A percentile compares a stretch with the other conserved stretches of the same genome.
phyloP scores from a whole-genome alignment of 2,113 vertebrate species.

The Hoplias malabaricus region DNA sequence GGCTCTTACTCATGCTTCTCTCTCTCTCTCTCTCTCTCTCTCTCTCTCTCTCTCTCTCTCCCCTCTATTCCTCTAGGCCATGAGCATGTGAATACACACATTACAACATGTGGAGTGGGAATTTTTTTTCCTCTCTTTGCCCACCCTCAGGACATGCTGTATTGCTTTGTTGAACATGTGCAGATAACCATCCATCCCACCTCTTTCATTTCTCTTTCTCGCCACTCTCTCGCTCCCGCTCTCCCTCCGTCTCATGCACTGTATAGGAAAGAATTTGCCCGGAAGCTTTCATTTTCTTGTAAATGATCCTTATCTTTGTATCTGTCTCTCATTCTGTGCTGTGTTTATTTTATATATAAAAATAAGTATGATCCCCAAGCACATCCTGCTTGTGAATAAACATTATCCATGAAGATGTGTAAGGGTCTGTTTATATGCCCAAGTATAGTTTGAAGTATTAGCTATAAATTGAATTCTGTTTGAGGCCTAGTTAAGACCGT shows the following conservation, averaged over 20 bases:
- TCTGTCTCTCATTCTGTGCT: not conserved
- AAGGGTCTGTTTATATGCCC: too few relatives aligned
- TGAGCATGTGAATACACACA: not conserved
- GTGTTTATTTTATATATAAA: too few relatives aligned
- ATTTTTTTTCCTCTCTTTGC: not conserved
- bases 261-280: not conserved
- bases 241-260: not conserved
- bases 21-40: not conserved
- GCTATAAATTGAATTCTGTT: not conserved
- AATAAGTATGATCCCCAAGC: not conserved
- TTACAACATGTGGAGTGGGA: not conserved
- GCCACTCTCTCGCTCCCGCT: not conserved
- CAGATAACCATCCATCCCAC: slow-evolving; percentile 21
- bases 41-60: not conserved
- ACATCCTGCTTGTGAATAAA: not conserved
- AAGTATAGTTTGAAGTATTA: not conserved
- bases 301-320: not conserved
- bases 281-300: not conserved
- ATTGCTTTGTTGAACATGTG: not conserved
- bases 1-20: too few relatives aligned
- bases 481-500: not conserved
- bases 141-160: not conserved
- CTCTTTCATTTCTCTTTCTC: slow-evolving; percentile 34
- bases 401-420: not conserved
- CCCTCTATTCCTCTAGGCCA: not conserved